Percentiles rank a stretch among this genome's conserved stretches.
These are phyloP conservation scores for Smithornis capensis DNA, from an alignment of 2,113 vertebrate species.

Conservation along the genomic window DNA sequence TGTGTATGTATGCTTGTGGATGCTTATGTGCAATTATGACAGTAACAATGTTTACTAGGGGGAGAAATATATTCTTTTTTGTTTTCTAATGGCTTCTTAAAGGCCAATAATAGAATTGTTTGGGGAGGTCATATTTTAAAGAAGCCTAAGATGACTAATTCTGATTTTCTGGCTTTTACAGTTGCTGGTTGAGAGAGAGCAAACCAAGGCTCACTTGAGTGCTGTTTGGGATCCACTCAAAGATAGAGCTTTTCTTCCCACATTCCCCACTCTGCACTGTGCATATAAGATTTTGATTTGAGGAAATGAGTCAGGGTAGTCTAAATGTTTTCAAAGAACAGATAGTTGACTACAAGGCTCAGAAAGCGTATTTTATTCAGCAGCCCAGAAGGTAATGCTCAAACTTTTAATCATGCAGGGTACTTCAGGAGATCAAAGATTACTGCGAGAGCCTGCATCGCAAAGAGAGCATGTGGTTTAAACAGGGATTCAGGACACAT, in stretches of 20 bases:
- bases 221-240: not conserved
- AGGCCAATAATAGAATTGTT: not conserved
- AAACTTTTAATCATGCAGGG: rapidly evolving
- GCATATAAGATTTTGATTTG: not conserved
- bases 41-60: not conserved
- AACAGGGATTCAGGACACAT: not conserved
- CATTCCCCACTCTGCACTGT: not conserved
- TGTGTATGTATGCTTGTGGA: not conserved
- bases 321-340: not conserved
- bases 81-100: not conserved
- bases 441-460: not conserved
- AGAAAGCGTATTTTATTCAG: not conserved
- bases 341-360: not conserved
- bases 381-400: not conserved
- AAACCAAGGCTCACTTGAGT: not conserved
- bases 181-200: not conserved
- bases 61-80: not conserved
- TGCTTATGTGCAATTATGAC: not conserved
- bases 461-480: not conserved
- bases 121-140: not conserved
- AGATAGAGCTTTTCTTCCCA: not conserved
- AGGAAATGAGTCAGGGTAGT: not conserved
- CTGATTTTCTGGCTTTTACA: not conserved
- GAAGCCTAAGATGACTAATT: not conserved
- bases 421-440: not conserved